Percentiles rank a stretch among this genome's conserved stretches.
Conservation (phyloP, 2,113 vertebrate genomes). For the Romanogobio albipinnatus region DNA sequence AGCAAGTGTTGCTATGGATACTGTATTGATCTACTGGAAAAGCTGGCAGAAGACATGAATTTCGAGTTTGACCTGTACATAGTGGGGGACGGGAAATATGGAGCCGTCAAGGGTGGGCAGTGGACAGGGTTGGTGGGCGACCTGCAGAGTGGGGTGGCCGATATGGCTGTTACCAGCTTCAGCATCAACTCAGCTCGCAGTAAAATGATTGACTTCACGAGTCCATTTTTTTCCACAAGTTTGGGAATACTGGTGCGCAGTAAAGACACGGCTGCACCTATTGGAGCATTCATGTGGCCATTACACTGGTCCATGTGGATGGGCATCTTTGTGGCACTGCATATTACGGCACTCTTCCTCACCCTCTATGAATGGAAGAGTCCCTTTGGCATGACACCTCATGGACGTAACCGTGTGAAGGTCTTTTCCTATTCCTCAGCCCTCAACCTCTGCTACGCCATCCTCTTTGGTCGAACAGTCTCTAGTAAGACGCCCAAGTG, state of each 20-base stretch:
- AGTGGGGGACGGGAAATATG: constrained; percentile 93
- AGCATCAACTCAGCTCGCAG: constrained; percentile 94
- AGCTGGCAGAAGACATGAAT: constrained; percentile 86
- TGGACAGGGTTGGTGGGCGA: constrained; percentile 96
- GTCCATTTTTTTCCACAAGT: constrained; percentile 98
- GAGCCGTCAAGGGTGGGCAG: constrained; percentile 83
- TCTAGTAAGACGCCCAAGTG: constrained; percentile 98
- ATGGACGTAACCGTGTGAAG: constrained; percentile 86
- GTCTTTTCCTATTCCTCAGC: constrained; percentile 97
- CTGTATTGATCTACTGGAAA: constrained; percentile 93
- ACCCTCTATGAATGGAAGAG: constrained; percentile 97
- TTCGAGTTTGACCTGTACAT: constrained; percentile 95
- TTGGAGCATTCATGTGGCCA: constrained; percentile 96
- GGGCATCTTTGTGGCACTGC: constrained; percentile 92
- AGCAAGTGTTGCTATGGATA: constrained; percentile 94
- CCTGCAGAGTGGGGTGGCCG: constrained; percentile 84
- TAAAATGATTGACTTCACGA: constrained; percentile 94
- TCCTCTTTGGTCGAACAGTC: constrained; percentile 92
- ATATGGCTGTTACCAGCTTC: constrained; percentile 97
- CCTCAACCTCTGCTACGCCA: constrained; percentile 96
- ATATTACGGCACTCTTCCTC: constrained; percentile 91
- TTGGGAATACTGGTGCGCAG: constrained; percentile 93
- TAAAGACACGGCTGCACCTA: constrained; percentile 87
- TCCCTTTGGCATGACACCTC: constrained; percentile 94
- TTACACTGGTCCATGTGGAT: constrained; percentile 99